These are phyloP conservation scores for Trichonephila inaurata DNA, from an alignment of 1,140 invertebrate genomes.

Conservation along the genomic window DNA sequence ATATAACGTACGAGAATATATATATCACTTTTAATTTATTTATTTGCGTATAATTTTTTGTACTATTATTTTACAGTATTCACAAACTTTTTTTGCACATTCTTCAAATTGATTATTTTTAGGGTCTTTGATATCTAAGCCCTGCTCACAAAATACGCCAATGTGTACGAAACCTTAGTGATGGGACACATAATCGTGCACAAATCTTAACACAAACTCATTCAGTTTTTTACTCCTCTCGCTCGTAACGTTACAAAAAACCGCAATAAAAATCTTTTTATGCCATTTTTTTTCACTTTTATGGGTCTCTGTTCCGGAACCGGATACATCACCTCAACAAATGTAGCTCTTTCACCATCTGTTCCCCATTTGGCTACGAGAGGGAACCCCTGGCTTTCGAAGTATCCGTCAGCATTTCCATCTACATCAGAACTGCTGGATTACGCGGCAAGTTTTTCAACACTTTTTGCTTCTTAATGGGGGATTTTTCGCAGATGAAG, in stretches of 20 bases:
- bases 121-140: no score
- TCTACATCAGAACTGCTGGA: not conserved
- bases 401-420: not conserved
- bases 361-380: not conserved
- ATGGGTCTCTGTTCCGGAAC: not conserved
- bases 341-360: not conserved
- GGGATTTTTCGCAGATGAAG: not conserved
- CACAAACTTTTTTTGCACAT: no score
- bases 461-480: not conserved
- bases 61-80: no score
- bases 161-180: no score
- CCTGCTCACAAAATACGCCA: no score
- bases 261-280: not conserved
- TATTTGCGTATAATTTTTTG: no score
- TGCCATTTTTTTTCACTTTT: not conserved
- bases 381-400: constrained; percentile 11
- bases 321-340: not conserved
- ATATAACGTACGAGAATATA: no score
- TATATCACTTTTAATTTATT: no score
- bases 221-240: not conserved
- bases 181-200: no score
- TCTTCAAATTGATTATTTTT: no score
- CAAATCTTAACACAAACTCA: no score
- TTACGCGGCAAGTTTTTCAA: not conserved
- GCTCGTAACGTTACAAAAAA: not conserved